phyloP scores from a whole-genome alignment of 2,113 vertebrate genomes.

The Ceuthmochares aereus region DNA sequence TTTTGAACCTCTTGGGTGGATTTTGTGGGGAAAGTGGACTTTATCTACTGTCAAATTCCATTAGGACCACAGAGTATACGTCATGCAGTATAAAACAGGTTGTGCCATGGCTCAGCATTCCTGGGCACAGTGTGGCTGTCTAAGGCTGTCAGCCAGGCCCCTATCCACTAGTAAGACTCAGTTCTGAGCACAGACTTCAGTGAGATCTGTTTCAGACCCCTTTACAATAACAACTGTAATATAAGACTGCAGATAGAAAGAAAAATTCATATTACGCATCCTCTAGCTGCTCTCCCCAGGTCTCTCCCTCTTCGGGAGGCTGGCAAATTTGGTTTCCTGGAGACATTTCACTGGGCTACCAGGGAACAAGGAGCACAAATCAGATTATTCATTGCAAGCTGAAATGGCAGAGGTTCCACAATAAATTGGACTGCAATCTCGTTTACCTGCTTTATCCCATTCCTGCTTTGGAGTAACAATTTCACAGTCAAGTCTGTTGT shows the following conservation, averaged over 20 bases:
- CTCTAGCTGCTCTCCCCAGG: not conserved
- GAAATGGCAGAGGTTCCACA: not conserved
- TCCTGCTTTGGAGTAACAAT: not conserved
- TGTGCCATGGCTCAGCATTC: not conserved
- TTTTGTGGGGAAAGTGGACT: not conserved
- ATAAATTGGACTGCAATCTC: not conserved
- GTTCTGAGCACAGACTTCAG: not conserved
- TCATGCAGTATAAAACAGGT: not conserved
- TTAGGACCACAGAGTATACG: not conserved
- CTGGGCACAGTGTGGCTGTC: not conserved
- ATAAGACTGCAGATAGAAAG: not conserved
- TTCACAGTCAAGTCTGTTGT: not conserved
- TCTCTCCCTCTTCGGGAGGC: not conserved
- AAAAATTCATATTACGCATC: not conserved
- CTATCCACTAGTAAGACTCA: not conserved
- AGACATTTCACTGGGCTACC: not conserved
- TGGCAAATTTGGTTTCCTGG: not conserved
- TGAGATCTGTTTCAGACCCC: not conserved
- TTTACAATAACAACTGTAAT: not conserved
- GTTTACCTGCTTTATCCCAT: not conserved
- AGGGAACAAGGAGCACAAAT: not conserved
- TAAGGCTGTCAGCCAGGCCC: not conserved
- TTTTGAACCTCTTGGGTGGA: not conserved
- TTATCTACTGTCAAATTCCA: not conserved
- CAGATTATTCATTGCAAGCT: not conserved